These are phyloP conservation scores for Eupithecia centaureata DNA, from an alignment of 2,888 invertebrate genomes.

Conservation along the genomic window DNA sequence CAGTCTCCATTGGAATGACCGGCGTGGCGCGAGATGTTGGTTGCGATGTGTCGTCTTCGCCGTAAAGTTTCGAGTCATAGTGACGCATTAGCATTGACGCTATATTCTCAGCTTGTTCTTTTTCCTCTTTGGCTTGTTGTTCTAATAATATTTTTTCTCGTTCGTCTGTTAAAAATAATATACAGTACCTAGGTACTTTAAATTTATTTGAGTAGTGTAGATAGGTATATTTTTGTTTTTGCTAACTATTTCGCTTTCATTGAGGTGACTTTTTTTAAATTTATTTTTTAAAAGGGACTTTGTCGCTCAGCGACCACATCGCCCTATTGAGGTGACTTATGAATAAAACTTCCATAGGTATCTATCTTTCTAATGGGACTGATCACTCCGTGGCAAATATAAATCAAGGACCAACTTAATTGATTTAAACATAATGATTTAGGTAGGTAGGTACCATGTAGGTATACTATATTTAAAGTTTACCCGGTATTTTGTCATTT, in stretches of 20 bases:
- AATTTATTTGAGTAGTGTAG: slow-evolving; percentile 2
- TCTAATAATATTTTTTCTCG: slow-evolving; percentile 52
- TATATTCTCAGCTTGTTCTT: slow-evolving; percentile 66
- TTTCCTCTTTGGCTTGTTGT: slow-evolving; percentile 66
- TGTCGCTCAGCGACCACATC: too few relatives aligned
- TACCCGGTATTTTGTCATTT: slow-evolving; percentile 62
- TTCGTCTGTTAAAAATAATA: slow-evolving; percentile 54
- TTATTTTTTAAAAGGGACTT: too few relatives aligned
- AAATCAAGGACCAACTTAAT: neutral
- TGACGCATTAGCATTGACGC: slow-evolving; percentile 66
- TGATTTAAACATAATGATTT: neutral
- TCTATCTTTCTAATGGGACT: too few relatives aligned
- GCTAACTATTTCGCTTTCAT: too few relatives aligned
- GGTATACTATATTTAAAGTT: slow-evolving; percentile 6
- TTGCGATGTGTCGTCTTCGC: slow-evolving; percentile 79
- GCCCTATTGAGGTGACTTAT: too few relatives aligned
- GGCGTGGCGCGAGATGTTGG: slow-evolving; percentile 74
- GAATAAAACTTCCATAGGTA: too few relatives aligned
- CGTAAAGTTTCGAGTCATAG: slow-evolving; percentile 69
- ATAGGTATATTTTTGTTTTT: slow-evolving; percentile 1
- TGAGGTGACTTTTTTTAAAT: too few relatives aligned
- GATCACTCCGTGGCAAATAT: too few relatives aligned
- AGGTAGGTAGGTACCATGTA: too few relatives aligned
- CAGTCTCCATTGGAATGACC: slow-evolving; percentile 63
- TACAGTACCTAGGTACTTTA: too few relatives aligned